Evolutionary conservation across 2,797 vertebrate genomes (phyloP), one percentile per base, ranked within the genome.

Genomic region (Notamacropus eugenii): DNA sequence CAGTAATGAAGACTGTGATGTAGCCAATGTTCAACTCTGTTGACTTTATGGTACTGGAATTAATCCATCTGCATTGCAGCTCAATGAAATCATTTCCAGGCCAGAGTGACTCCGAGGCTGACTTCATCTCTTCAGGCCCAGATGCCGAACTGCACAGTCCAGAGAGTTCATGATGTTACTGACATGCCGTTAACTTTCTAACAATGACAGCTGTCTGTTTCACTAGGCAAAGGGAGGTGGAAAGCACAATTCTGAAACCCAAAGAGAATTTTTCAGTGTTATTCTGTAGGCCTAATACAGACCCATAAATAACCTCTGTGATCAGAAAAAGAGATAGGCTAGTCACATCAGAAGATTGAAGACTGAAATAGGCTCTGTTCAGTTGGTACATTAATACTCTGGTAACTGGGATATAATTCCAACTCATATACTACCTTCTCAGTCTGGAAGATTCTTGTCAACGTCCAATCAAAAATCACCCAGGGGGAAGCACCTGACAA

Each of bases 71-170:
- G 98, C 99, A 99, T 99, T 99, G 98, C 98, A 98, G 98, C 97
- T 99, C 97, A 98, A 95, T 99, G 98, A 99, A 99, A 99, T 99
- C 99, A 99, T 98, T 99, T 99, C 99, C 99, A 99, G 99, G 98
- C 98, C 97, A 40, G 91, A 96, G 97, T 97, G 1, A 95, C 98
- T 98, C 98, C 90, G 92, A 98, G 98, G 96, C 98, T 99, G 99
- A 99, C 98, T 99, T 99, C 99, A 99, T 98, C 98, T 98, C 98
- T 97, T 98, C 97, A 98, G 98, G 98, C 98, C 99, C 99, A 99
- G 98, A 97, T 98, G 98, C 98, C 95, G 97, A 99, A 97, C 95
- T 90, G 98, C 3, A 28, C 97, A 97, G 97, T 40, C 0, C 0
- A 91, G 96, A 96, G 91, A 97, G 96, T 94, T 97, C 96, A 90